Percentiles rank a stretch among this genome's conserved stretches.
Evolutionary conservation across 2,888 invertebrate genomes (phyloP).

Genomic region (Conistra vaccinii): DNA sequence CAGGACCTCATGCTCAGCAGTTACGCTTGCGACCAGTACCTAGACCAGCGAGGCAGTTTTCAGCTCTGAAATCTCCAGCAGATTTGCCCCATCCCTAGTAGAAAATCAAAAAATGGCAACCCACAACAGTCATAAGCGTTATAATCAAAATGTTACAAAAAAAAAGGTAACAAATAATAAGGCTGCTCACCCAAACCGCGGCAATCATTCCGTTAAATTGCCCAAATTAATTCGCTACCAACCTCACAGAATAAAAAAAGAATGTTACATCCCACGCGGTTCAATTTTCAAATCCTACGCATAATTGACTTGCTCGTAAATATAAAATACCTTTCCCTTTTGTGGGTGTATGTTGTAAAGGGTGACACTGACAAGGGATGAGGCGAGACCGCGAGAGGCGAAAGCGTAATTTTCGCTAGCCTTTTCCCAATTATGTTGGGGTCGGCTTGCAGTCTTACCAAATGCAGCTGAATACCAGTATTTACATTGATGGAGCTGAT

Average conservation of each 20-base stretch:
- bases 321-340: conserved; percentile 39
- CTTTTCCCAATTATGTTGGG: not conserved
- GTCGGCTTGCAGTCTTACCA: not conserved
- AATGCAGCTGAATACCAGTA: not conserved
- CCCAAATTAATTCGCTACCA: conserved; percentile 51
- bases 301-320: conserved; percentile 53
- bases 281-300: conserved; percentile 56
- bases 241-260: conserved; percentile 32
- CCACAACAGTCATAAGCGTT: conserved; percentile 9
- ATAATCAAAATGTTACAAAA: conserved; percentile 21
- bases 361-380: not conserved
- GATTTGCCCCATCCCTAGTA: not conserved
- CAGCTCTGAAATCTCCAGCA: not conserved
- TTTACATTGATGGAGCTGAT: not conserved
- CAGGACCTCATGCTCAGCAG: not conserved
- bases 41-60: not conserved
- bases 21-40: not conserved
- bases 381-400: too few relatives aligned
- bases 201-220: conserved; percentile 51
- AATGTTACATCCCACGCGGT: conserved; percentile 32
- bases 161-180: conserved; percentile 31
- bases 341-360: not conserved
- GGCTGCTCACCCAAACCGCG: conserved; percentile 3
- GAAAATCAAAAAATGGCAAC: not conserved
- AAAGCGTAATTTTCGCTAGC: conserved; percentile 15